These are phyloP conservation scores for Rattus norvegicus DNA, from an alignment of 2,113 vertebrate genomes.

Conservation along the genomic window DNA sequence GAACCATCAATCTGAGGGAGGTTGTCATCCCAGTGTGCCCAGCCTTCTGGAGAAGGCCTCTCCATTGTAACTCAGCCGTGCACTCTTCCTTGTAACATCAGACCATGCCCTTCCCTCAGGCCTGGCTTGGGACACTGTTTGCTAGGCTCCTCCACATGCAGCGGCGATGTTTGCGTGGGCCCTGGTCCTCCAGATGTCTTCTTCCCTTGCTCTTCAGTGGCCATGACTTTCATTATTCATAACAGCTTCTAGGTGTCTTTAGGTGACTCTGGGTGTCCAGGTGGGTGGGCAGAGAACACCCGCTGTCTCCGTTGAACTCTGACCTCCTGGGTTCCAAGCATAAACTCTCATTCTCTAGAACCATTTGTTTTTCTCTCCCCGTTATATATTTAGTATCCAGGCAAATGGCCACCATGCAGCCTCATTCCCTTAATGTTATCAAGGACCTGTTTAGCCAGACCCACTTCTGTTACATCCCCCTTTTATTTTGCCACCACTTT, in stretches of 20 bases:
- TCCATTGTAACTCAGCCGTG: slow-evolving; percentile 69
- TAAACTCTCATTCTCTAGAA: slow-evolving; percentile 53
- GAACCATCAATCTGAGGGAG: slow-evolving; percentile 76
- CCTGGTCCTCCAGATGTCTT: not conserved
- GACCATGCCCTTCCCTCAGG: not conserved
- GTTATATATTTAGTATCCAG: slow-evolving; percentile 62
- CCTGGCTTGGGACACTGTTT: not conserved
- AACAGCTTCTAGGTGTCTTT: not conserved
- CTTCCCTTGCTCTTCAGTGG: not conserved
- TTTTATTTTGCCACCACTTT: not conserved
- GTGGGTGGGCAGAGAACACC: slow-evolving; percentile 29
- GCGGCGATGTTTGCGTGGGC: not conserved
- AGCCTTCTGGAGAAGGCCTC: slow-evolving; percentile 62
- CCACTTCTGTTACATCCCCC: not conserved
- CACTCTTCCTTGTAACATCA: slow-evolving; percentile 66
- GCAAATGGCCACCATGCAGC: slow-evolving; percentile 9
- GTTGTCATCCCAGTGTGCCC: not conserved
- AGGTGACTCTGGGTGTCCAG: not conserved
- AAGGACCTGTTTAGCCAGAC: not conserved
- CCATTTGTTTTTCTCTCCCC: slow-evolving; percentile 50
- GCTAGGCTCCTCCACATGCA: not conserved
- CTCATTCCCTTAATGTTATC: not conserved
- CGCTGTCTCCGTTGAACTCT: slow-evolving; percentile 60
- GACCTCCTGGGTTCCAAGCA: slow-evolving; percentile 62
- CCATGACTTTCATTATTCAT: not conserved